These are phyloP conservation scores for Iphiclides podalirius DNA, from an alignment of 2,888 invertebrate genomes.

Conservation along the genomic window DNA sequence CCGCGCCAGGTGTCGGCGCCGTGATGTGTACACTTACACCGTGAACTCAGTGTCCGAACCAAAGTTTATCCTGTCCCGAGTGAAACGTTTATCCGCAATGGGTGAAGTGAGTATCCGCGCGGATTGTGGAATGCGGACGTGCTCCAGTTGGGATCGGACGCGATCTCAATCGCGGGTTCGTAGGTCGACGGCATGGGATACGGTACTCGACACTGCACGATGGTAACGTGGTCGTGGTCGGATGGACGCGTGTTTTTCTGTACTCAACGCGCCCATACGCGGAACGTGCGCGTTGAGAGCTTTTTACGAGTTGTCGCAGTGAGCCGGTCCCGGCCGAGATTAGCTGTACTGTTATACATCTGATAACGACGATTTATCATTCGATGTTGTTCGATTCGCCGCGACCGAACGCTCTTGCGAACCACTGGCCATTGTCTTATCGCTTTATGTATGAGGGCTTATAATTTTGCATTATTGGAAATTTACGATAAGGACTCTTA, in stretches of 20 bases:
- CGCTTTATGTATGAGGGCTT: conserved; percentile 44
- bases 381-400: conserved; percentile 51
- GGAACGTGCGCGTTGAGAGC: conserved; percentile 47
- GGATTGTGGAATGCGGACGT: conserved; percentile 47
- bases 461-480: conserved; percentile 38
- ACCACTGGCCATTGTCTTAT: conserved; percentile 58
- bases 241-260: conserved; percentile 12
- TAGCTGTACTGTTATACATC: conserved; percentile 52
- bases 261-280: background rate
- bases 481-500: background rate
- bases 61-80: conserved; percentile 39
- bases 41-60: conserved; percentile 52
- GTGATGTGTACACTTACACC: conserved; percentile 63
- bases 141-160: conserved; percentile 55
- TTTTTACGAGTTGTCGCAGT: conserved; percentile 30
- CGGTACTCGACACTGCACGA: conserved; percentile 16
- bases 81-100: conserved; percentile 55
- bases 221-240: conserved; percentile 1
- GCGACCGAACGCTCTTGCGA: conserved; percentile 48
- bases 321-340: conserved; percentile 27
- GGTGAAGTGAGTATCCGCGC: conserved; percentile 66
- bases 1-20: conserved; percentile 57
- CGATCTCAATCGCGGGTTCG: conserved; percentile 58
- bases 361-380: conserved; percentile 66
- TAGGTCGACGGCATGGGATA: conserved; percentile 55